Percentiles rank a stretch among this genome's conserved stretches.
phyloP scores from a whole-genome alignment of 37 sponge, comb jelly and placozoan genomes.

The Aplysina aerophoba region DNA sequence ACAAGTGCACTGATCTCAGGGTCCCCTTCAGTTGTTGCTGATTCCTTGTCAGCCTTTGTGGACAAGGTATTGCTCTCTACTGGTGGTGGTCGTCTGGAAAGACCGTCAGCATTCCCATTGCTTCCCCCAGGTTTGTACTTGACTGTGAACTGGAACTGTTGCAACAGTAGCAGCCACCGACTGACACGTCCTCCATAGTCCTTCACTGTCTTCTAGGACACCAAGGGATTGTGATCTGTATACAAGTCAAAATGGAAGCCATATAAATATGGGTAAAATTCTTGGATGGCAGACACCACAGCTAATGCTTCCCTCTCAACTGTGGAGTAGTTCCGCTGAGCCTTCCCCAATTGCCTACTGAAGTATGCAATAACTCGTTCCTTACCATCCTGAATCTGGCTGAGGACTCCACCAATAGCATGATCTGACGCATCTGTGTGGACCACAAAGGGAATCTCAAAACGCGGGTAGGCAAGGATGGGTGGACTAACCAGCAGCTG shows the following conservation, averaged over 20 bases:
- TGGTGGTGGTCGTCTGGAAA: slow-evolving; percentile 25
- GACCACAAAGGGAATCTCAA: slow-evolving; percentile 12
- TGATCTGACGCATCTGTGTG: slow-evolving; percentile 47
- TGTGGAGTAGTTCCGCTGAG: slow-evolving; percentile 48
- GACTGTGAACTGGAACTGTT: slow-evolving; percentile 44
- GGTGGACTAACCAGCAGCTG: slow-evolving; percentile 24
- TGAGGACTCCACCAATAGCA: slow-evolving; percentile 48
- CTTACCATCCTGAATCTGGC: slow-evolving; percentile 40
- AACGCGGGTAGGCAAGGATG: slow-evolving; percentile 41
- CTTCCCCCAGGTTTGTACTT: slow-evolving; percentile 37
- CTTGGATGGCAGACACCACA: slow-evolving; percentile 39
- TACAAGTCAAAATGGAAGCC: slow-evolving; percentile 31
- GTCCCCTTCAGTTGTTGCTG: neutral
- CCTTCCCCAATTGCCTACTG: slow-evolving; percentile 37
- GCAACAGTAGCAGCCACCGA: slow-evolving; percentile 40
- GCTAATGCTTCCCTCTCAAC: slow-evolving; percentile 47
- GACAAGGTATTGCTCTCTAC: neutral
- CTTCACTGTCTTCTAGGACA: slow-evolving; percentile 12
- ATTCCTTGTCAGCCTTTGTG: neutral
- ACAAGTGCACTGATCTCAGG: neutral
- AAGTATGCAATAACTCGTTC: slow-evolving; percentile 43
- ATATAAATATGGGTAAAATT: slow-evolving; percentile 52
- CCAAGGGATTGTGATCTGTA: slow-evolving; percentile 53
- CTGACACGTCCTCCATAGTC: slow-evolving; percentile 35
- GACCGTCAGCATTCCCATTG: slow-evolving; percentile 42